Base-by-base conservation (phyloP, 1,140 invertebrate genomes). In the Elysia chlorotica region DNA sequence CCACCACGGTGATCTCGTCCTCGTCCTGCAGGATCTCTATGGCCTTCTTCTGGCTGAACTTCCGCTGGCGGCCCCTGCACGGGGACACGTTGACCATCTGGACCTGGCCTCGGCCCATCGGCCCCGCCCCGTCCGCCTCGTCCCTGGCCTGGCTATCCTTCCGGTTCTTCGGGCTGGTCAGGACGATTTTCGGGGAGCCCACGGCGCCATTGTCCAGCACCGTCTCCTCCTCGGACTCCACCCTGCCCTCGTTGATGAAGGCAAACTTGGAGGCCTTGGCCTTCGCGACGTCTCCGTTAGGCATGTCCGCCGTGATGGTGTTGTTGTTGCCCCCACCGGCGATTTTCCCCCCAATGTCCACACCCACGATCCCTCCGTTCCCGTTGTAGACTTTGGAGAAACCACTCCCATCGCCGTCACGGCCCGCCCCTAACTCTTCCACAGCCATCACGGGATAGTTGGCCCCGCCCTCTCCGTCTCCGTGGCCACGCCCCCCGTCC, bases 1-100 rank as follows among this genome's bases (percentile, higher is more conserved):
- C 74, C 10, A 79, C 74, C 1, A 79, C 76, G 2, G 73, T 78
- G 35, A 80, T 80, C 38, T 80, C 73, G 71, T 80, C 76, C 31
- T 76, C 75, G 48, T 78, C 76, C 68, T 80, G 78, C 2, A 77
- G 38, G 48, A 79, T 79, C 65, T 79, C 78, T 21, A 79, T 79
- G 41, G 74, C 69, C 37, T 66, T 59, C 35, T 57, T 57, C 28
- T 30, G 65, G 21, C 23, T 21, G 4, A 31, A 38, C 35, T 37
- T 56, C 25, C 25, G 30, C 17, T 19, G 14, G 6, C 31, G 6
- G 65, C 61, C 28, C 2, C 19, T 19, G 4, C 17, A 67, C 54
- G 28, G 21, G 28, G 5, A 23, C 57, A 33, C 48, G 21, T 33
- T 56, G 2, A 56, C 57, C 2, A 59, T 56, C n/a, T 35, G 59